A percentile compares a stretch with the other conserved stretches of the same genome.
These are phyloP conservation scores for Armadillidium nasatum DNA, from an alignment of 1,140 invertebrate genomes.

Conservation along the genomic window DNA sequence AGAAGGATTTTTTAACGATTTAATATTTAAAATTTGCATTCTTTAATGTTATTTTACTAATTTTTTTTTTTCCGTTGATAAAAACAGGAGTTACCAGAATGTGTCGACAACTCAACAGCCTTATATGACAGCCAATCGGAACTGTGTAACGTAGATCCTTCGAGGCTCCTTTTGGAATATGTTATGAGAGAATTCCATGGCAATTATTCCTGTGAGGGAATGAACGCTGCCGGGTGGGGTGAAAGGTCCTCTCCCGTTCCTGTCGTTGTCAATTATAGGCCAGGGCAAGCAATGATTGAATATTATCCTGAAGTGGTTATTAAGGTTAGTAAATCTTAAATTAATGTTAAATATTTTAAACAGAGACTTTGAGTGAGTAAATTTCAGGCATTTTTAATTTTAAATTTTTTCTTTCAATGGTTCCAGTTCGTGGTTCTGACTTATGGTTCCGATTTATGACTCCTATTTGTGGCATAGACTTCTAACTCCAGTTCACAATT, in stretches of 20 bases:
- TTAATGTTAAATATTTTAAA: too few relatives aligned
- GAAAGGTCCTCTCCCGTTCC: conserved; percentile 65
- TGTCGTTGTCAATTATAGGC: conserved; percentile 49
- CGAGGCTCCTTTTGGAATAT: conserved; percentile 70
- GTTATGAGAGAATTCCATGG: conserved; percentile 79
- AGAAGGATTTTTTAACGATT: too few relatives aligned
- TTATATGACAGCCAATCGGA: conserved; percentile 40
- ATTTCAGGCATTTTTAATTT: neutral
- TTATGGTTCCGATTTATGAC: too few relatives aligned
- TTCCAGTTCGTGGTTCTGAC: too few relatives aligned
- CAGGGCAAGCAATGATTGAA: conserved; percentile 18
- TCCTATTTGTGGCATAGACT: too few relatives aligned
- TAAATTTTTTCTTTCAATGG: neutral
- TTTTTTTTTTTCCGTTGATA: too few relatives aligned
- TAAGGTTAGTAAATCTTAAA: conserved; percentile 18
- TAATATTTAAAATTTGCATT: too few relatives aligned
- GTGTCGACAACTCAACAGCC: conserved; percentile 32
- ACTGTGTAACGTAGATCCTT: conserved; percentile 78
- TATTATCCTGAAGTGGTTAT: conserved; percentile 25
- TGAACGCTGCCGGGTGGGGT: conserved; percentile 80
- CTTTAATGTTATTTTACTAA: too few relatives aligned
- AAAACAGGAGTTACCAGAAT: conserved; percentile 33
- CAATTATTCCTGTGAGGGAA: conserved; percentile 85
- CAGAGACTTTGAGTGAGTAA: too few relatives aligned
- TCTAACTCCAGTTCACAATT: too few relatives aligned